Base-by-base conservation (phyloP, 2,797 vertebrate species). In the Hephaestus fuliginosus region DNA sequence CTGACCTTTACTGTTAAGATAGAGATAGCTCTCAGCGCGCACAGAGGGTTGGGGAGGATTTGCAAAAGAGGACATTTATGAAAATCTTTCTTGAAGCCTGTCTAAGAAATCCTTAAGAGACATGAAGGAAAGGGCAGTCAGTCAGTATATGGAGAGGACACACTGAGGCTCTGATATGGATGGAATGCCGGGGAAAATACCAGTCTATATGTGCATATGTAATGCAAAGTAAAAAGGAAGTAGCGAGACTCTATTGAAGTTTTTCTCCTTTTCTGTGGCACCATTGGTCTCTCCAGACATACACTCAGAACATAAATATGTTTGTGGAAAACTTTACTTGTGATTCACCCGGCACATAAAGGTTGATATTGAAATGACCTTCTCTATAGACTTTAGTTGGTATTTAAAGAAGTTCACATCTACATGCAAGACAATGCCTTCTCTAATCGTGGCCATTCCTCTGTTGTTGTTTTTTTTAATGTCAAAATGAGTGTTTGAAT, bases 181-280 rank as follows among this genome's bases (percentile, higher is more conserved):
- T 74, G 79, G 89, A 80, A 91, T 86, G 86, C 72, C 46, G 68
- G 62, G 79, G 78, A 89, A 93, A 94, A 92, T 89, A 91, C 83
- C 83, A 81, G 91, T 94, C 91, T 93, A 93, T 95, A 93, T 95
- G 93, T 94, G 93, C 93, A 94, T 93, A 93, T 76, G 84, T 91
- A 92, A 92, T 93, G 79, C 57, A 86, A 87, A 89, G 84, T 84
- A 82, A 81, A 91, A 87, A 86, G 76, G 74, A 88, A 89, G 86
- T 83, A 72, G 30, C 57, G 30, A 58, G 75, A 82, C 76, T 83
- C 82, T 14, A 83, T 86, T 90, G 88, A 93, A 90, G 87, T 84
- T 79, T 33, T 71, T 46, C 64, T 77, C 18, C 20, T 67, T 89
- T 81, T 87, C 68, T 79, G 61, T 68, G 46, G 63, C 63, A 1